Base-by-base conservation (phyloP, 1,140 invertebrate genomes). In the Pseudomyrmex dendroicus region DNA sequence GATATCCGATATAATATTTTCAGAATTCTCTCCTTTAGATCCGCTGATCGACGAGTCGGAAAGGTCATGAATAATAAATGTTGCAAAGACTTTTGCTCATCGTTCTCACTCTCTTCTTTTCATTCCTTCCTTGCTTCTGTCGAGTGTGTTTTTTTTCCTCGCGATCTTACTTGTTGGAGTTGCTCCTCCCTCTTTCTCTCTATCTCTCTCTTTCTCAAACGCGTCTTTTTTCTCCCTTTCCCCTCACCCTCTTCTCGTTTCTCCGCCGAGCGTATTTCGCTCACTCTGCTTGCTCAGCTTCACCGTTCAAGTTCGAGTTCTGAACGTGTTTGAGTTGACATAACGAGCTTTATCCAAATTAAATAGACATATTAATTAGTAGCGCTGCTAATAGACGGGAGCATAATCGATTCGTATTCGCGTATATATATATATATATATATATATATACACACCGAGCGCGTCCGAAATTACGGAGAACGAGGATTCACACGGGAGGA, bases 11-110 rank as follows among this genome's bases (percentile, higher is more conserved):
- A 80, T 80, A 72, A 80, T 70, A 80, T 59, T 59, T 17, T 56
- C 76, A 12, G 66, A 80, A 80, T 59, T 80, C 67, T 17, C 20
- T 17, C 20, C 20, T 70, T 72, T 70, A 68, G 20, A 35, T 72
- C n/a, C 20, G 52, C 56, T 50, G 66, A 70, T 59, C 44, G 76
- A 44, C 76, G 52, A 57, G 64, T 15, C 54, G 44, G 76, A 72
- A 80, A 80, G 66, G 48, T 72, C 66, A 80, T 72, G 66, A 70
- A 72, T 80, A 72, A 80, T 72, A 72, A 77, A 80, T 80, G 66
- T 59, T 61, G 20, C 46, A 15, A 72, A 12, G n/a, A 80, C 64
- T 78, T 70, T n/a, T 59, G 76, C 44, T 70, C 54, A 2, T 12
- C 15, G 8, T 25, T 59, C 44, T 54, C 48, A 13, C 46, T 1